phyloP scores from a whole-genome alignment of 2,113 vertebrate genomes.

The Chionomys nivalis region DNA sequence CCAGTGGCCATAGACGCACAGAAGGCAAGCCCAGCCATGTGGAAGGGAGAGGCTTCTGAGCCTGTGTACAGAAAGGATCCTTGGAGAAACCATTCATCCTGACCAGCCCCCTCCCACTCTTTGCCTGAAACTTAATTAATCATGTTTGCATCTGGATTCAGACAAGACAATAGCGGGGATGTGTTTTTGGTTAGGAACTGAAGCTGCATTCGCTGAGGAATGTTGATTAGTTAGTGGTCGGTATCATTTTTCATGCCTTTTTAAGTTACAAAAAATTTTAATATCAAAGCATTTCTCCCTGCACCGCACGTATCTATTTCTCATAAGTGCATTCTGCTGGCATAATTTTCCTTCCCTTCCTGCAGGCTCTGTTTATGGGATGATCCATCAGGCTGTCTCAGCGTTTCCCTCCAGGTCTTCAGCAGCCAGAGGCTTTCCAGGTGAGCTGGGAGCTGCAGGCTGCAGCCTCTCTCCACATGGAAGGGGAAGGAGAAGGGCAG shows the following conservation, averaged over 20 bases:
- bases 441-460: slow-evolving; percentile 42
- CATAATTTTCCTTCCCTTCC: slow-evolving; percentile 82
- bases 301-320: slow-evolving; percentile 89
- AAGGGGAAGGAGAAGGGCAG: neutral
- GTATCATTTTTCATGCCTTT: slow-evolving; percentile 98
- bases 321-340: slow-evolving; percentile 88
- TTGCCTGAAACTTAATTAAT: slow-evolving; percentile 86
- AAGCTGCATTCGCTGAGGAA: slow-evolving; percentile 92
- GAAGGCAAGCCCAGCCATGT: neutral
- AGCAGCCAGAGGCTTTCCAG: slow-evolving; percentile 66
- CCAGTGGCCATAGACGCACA: neutral
- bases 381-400: slow-evolving; percentile 82
- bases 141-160: slow-evolving; percentile 89
- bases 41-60: neutral
- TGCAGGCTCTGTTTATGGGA: slow-evolving; percentile 83
- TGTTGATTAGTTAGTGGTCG: slow-evolving; percentile 89
- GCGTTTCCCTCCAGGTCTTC: slow-evolving; percentile 69
- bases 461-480: slow-evolving; percentile 16
- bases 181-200: slow-evolving; percentile 96
- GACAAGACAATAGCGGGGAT: slow-evolving; percentile 87
- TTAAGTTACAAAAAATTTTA: slow-evolving; percentile 94
- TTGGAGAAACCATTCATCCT: slow-evolving; percentile 32
- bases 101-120: slow-evolving; percentile 65
- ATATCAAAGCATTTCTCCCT: slow-evolving; percentile 92
- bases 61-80: slow-evolving; percentile 23